Base-by-base conservation (phyloP, 2,888 invertebrate species). In the Ochropleura plecta region DNA sequence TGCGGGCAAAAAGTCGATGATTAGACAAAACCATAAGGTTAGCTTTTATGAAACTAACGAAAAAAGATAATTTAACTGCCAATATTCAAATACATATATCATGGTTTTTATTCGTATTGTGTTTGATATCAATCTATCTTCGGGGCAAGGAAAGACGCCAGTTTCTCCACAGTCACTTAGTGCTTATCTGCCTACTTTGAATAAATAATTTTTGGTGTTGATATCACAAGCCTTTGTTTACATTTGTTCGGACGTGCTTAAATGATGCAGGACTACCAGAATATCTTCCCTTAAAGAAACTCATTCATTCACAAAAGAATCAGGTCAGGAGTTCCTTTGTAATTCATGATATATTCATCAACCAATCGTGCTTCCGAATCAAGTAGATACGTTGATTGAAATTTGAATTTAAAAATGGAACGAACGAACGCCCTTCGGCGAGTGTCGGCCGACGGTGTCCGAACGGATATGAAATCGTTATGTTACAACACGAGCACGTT, bases 401-500 rank as follows among this genome's bases (percentile, higher is more conserved):
- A 85, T 78, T 82, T 78, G 53, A 86, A 86, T 86, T 86, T 83
- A 49, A 81, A 85, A 81, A 83, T 81, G 79, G 73, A 76, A 76
- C 63, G 76, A 62, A 64, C 70, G 73, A 59, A 66, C 62, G 80
- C 70, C 80, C 84, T 76, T 77, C 82, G 70, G 44, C 64, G 71
- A 79, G 57, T 49, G 75, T 71, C 64, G 73, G 66, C 62, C 55
- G 77, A 69, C 65, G 59, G 18, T 70, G 70, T 76, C 83, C 74
- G 79, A 82, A 66, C 85, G 85, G 82, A 85, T 86, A 80, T 86
- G 82, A 86, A 86, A 86, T 86, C 85, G 78, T 78, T 82, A 79
- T 66, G 49, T 80, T 79, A 76, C 82, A 73, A 82, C 84, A 82
- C 81, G 64, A 76, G 48, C 73, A 49, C 71, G 69, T 62, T 67